Conservation (phyloP, 2,888 invertebrate genomes). For the Cataglyphis albicans region DNA sequence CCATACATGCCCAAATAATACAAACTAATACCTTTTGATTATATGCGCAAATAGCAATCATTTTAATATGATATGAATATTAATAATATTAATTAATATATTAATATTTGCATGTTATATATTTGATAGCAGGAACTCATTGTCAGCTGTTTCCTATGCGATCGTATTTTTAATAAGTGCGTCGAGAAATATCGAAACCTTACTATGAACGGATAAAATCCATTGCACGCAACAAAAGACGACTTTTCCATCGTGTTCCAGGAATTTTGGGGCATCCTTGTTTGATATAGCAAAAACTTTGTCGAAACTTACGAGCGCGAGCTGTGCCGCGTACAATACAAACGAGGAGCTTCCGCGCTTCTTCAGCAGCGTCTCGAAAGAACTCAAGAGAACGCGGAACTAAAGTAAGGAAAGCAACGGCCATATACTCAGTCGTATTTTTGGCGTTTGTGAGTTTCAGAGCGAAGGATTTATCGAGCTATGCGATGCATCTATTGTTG, state of each 20-base stretch:
- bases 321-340: slow-evolving; percentile 59
- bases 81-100: slow-evolving; percentile 2
- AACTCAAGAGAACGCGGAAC: slow-evolving; percentile 62
- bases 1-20: not conserved
- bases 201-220: slow-evolving; percentile 19
- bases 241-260: slow-evolving; percentile 54
- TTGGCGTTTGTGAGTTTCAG: slow-evolving; percentile 54
- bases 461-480: slow-evolving; percentile 44
- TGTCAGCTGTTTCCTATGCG: not conserved
- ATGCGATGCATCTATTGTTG: slow-evolving; percentile 43
- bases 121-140: not conserved
- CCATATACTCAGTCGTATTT: slow-evolving; percentile 38
- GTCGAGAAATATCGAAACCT: not conserved
- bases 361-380: slow-evolving; percentile 59
- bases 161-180: not conserved
- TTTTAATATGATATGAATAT: not conserved
- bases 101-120: not conserved
- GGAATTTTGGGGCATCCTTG: slow-evolving; percentile 69
- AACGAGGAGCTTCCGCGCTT: slow-evolving; percentile 58
- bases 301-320: slow-evolving; percentile 66
- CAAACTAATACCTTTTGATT: not conserved
- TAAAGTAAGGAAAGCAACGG: slow-evolving; percentile 56
- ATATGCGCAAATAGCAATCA: not conserved
- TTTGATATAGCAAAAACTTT: slow-evolving; percentile 71
- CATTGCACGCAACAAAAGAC: slow-evolving; percentile 16